Evolutionary conservation across 2,797 vertebrate genomes (phyloP).

Genomic region (Acanthurus leucopareius): DNA sequence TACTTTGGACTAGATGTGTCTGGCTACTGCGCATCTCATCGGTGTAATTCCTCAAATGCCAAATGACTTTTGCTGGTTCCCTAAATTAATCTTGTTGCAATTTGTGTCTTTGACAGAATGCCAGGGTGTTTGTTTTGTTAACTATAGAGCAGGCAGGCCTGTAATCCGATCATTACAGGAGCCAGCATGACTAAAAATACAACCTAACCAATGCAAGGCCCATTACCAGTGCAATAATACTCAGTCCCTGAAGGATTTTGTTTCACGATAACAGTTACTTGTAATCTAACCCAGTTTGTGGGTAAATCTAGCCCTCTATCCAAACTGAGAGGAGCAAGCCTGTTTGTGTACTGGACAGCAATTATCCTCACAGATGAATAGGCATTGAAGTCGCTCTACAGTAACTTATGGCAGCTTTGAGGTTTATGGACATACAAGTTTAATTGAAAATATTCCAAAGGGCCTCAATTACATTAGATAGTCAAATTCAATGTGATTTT

Average conservation of each 20-base stretch:
- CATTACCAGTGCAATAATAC: conserved; percentile 36
- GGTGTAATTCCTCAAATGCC: conserved; percentile 41
- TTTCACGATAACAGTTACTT: conserved; percentile 60
- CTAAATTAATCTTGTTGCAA: conserved; percentile 36
- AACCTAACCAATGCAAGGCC: conserved; percentile 31
- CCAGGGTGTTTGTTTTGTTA: conserved; percentile 55
- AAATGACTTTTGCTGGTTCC: conserved; percentile 30
- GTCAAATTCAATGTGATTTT: conserved; percentile 57
- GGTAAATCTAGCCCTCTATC: conserved; percentile 46
- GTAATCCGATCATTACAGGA: conserved; percentile 62
- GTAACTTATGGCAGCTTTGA: conserved; percentile 29
- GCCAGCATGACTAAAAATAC: conserved; percentile 62
- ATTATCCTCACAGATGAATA: conserved; percentile 65
- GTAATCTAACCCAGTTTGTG: conserved; percentile 60
- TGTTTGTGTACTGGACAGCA: conserved; percentile 39
- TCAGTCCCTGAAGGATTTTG: conserved; percentile 40
- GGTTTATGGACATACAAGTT: conserved; percentile 52
- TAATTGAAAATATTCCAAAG: conserved; percentile 56
- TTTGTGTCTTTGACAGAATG: conserved; percentile 45
- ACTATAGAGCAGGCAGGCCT: conserved; percentile 42
- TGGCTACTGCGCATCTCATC: conserved; percentile 9
- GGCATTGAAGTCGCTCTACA: conserved; percentile 28
- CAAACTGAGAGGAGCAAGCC: conserved; percentile 29
- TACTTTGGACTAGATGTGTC: conserved; percentile 40
- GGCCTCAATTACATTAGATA: conserved; percentile 50